Conservation (phyloP, 2,888 invertebrate genomes). For the Molanna angustata region DNA sequence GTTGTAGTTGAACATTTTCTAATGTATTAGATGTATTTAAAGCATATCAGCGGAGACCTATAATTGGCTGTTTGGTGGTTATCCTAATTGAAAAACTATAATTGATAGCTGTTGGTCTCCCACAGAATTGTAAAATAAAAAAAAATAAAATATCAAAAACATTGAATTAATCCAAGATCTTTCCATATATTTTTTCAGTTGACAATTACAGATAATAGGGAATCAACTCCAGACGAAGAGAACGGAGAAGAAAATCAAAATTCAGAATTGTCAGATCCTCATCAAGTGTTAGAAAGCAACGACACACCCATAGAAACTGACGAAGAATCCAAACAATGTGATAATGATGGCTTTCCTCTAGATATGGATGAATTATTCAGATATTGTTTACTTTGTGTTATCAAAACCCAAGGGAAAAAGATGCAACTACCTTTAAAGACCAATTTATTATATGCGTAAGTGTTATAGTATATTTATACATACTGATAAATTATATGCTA, state of each 20-base stretch:
- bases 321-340: conserved; percentile 16
- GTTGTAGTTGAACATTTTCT: too few relatives aligned
- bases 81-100: too few relatives aligned
- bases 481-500: neutral
- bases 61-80: too few relatives aligned
- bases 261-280: conserved; percentile 21
- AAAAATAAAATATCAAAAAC: too few relatives aligned
- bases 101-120: too few relatives aligned
- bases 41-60: neutral
- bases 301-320: neutral
- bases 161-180: too few relatives aligned
- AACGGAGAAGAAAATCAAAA: conserved; percentile 22
- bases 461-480: conserved; percentile 39
- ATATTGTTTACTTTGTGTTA: conserved; percentile 74
- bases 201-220: conserved; percentile 6
- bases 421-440: conserved; percentile 73
- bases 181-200: too few relatives aligned
- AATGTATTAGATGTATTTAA: too few relatives aligned
- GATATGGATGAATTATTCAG: conserved; percentile 72
- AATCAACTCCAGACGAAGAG: conserved; percentile 15
- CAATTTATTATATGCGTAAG: conserved; percentile 75
- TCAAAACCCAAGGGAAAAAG: conserved; percentile 71
- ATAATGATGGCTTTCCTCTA: conserved; percentile 38
- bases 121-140: too few relatives aligned
- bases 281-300: conserved; percentile 2